Conservation (phyloP, 2,113 vertebrate species). For the Amblyopsis rosae region DNA sequence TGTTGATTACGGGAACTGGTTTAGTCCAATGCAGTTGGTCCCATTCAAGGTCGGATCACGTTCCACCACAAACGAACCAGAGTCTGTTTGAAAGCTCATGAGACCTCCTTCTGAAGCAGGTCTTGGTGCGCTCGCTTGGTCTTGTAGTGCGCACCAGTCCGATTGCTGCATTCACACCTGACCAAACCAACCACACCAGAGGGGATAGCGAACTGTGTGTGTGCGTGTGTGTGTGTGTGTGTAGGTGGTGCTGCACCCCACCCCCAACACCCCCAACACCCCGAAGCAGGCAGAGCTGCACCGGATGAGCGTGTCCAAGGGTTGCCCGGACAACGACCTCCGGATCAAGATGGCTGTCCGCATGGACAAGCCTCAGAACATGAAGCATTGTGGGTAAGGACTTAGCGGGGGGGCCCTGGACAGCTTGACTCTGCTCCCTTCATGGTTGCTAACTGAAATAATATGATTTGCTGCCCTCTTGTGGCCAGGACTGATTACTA, state of each 20-base stretch:
- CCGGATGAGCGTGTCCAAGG: slow-evolving; percentile 97
- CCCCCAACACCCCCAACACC: slow-evolving; percentile 96
- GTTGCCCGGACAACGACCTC: slow-evolving; percentile 92
- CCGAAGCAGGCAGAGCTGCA: slow-evolving; percentile 96
- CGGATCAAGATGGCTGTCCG: slow-evolving; percentile 96
- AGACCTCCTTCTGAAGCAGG: too few relatives aligned
- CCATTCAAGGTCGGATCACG: too few relatives aligned
- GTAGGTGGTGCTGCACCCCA: slow-evolving; percentile 96
- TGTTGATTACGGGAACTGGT: too few relatives aligned
- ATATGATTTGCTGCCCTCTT: slow-evolving; percentile 4
- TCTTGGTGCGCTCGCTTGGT: too few relatives aligned
- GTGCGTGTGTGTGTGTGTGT: neutral
- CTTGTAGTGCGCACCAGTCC: too few relatives aligned
- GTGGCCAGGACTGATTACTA: neutral
- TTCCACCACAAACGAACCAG: too few relatives aligned
- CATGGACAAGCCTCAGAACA: slow-evolving; percentile 99
- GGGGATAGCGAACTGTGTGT: slow-evolving; percentile 4
- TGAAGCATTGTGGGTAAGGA: slow-evolving; percentile 97
- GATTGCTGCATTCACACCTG: too few relatives aligned
- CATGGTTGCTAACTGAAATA: neutral
- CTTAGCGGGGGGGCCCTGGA: too few relatives aligned
- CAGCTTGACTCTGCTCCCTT: too few relatives aligned
- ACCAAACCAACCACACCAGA: too few relatives aligned
- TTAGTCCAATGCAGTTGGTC: too few relatives aligned
- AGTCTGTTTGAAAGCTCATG: too few relatives aligned